Percentiles rank a stretch among this genome's conserved stretches.
phyloP scores from a whole-genome alignment of 2,888 invertebrate species.

The Orthosia cruda region DNA sequence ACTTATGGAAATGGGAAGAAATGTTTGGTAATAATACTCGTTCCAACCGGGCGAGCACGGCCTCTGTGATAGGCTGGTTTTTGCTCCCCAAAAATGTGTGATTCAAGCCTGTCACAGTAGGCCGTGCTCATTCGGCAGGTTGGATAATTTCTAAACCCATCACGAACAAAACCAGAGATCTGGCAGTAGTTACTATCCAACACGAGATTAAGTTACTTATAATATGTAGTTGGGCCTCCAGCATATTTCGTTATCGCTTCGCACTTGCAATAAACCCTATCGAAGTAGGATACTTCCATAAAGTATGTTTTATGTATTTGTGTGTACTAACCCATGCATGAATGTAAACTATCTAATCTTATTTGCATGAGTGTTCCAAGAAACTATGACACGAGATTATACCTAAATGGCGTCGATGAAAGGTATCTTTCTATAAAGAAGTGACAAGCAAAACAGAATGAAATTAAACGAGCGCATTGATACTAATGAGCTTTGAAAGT shows the following conservation, averaged over 20 bases:
- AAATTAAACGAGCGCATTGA: not conserved
- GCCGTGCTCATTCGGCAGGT: no score
- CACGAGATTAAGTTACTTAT: conserved; percentile 10
- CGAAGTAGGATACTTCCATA: conserved; percentile 30
- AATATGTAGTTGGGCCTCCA: conserved; percentile 22
- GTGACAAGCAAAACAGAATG: not conserved
- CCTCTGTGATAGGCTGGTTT: no score
- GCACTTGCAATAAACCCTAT: conserved; percentile 37
- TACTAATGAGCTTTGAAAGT: not conserved
- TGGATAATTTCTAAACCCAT: not conserved
- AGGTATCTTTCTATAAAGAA: not conserved
- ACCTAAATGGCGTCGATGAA: not conserved
- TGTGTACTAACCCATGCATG: conserved; percentile 54
- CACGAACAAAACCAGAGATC: not conserved
- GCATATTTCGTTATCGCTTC: conserved; percentile 38
- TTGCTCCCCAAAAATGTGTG: no score
- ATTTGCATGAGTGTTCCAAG: conserved; percentile 50
- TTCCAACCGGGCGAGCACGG: no score
- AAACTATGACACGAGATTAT: conserved; percentile 53
- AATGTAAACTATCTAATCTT: conserved; percentile 29
- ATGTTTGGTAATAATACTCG: not conserved
- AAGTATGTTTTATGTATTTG: conserved; percentile 28
- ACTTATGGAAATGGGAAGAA: not conserved
- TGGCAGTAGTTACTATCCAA: not conserved
- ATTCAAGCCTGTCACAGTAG: no score